Base-by-base conservation (phyloP, 2,797 vertebrate species). In the Melanogrammus aeglefinus region DNA sequence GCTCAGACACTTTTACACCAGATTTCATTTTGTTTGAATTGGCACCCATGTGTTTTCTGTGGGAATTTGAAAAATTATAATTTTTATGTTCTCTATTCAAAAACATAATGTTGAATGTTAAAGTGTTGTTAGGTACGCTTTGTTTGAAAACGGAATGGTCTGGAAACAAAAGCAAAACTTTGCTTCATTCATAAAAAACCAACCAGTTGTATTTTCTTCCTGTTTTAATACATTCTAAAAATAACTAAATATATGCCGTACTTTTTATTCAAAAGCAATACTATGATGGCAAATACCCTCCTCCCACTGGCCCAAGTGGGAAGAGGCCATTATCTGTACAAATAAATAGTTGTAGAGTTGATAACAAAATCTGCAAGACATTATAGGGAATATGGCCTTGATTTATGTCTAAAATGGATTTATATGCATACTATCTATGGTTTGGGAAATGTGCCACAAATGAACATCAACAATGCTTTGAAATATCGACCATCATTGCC, bases 281-380 rank as follows among this genome's bases (percentile, higher is more conserved):
- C 21, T 63, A 24, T 24, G 21, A 63, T 2, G 9, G 57, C 57
- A n/a, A n/a, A n/a, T n/a, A 63, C 14, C 35, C 35, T 36, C 35
- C 6, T 36, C 35, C 35, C 35, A 36, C 35, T 18, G 47, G 47
- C 21, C 57, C 57, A 4, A 63, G 57, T 63, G n/a, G 57, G 4
- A 63, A 24, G 57, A 63, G 6, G n/a, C 24, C 63, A 69, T 27
- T 12, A 10, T 69, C 57, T 63, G 57, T 63, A 63, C 6, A 6
- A 63, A 63, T 6, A 63, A 63, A 24, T 63, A 63, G n/a, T 63
- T n/a, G 57, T 8, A 21, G 6, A n/a, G 57, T 63, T 63, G 57
- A n/a, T n/a, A 69, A 69, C n/a, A 27, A 69, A 69, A 69, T 69
- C 63, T 69, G 63, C 63, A 69, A 69, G 24, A 27, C n/a, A 69